Conservation (phyloP, 2,888 invertebrate species). For the Volucella inflata region DNA sequence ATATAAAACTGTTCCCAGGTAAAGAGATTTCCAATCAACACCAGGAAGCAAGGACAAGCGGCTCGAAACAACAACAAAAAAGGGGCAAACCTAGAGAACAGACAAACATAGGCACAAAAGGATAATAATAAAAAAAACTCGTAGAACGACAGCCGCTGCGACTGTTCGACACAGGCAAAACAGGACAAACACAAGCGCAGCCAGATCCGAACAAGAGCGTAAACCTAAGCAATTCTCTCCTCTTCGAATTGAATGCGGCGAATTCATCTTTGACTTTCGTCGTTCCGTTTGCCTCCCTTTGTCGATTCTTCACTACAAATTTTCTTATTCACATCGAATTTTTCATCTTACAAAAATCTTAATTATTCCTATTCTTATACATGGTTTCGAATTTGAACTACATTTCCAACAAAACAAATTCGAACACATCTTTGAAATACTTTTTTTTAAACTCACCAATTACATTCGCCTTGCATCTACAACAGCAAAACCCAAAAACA, state of each 20-base stretch:
- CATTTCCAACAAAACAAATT: background rate
- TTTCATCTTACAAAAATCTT: conserved; percentile 60
- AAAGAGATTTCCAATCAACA: too few relatives aligned
- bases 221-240: conserved; percentile 28
- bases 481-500: conserved; percentile 1
- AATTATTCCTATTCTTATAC: conserved; percentile 42
- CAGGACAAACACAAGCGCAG: conserved; percentile 36
- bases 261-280: conserved; percentile 55
- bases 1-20: too few relatives aligned
- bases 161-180: conserved; percentile 6
- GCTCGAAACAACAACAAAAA: conserved; percentile 13
- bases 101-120: conserved; percentile 30
- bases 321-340: conserved; percentile 28
- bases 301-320: background rate
- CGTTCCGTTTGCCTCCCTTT: background rate
- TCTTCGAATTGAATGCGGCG: conserved; percentile 36
- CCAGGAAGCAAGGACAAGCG: too few relatives aligned
- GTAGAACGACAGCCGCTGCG: too few relatives aligned
- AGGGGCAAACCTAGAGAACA: conserved; percentile 18
- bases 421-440: background rate
- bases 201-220: conserved; percentile 9
- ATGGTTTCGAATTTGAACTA: conserved; percentile 17
- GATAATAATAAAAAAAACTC: background rate
- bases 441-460: conserved; percentile 44
- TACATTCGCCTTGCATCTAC: conserved; percentile 24